phyloP scores from a whole-genome alignment of 2,888 invertebrate genomes.

The Xestoiulus laeticollis region DNA sequence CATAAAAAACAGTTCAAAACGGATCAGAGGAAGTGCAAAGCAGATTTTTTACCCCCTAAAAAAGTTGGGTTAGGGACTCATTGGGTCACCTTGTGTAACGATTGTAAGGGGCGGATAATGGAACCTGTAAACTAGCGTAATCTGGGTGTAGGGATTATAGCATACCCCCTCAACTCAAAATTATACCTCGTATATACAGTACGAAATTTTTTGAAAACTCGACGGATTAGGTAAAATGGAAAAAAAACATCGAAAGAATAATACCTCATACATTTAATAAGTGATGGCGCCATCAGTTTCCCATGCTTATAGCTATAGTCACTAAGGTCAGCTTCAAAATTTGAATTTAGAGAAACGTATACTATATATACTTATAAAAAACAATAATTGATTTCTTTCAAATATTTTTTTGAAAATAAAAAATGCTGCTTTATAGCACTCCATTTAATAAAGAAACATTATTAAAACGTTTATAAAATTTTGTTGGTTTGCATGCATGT shows the following conservation, averaged over 20 bases:
- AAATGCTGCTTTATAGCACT: too few relatives aligned
- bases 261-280: not conserved
- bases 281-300: not conserved
- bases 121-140: constrained; percentile 38
- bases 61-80: constrained; percentile 38
- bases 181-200: not conserved
- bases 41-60: constrained; percentile 38
- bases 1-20: constrained; percentile 48
- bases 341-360: too few relatives aligned
- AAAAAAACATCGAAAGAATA: too few relatives aligned
- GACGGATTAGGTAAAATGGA: not conserved
- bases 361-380: too few relatives aligned
- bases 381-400: too few relatives aligned
- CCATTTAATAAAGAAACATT: too few relatives aligned
- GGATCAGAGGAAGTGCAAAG: constrained; percentile 40
- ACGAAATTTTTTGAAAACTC: not conserved
- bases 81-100: constrained; percentile 13
- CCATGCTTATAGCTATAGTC: too few relatives aligned
- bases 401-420: too few relatives aligned
- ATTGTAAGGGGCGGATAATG: not conserved
- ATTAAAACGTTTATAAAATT: too few relatives aligned
- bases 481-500: too few relatives aligned
- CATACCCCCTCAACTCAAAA: not conserved
- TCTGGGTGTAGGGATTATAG: not conserved
- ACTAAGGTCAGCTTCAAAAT: too few relatives aligned